These are phyloP conservation scores for Drosophila yakuba DNA, from an alignment of 1,140 invertebrate species.

Conservation along the genomic window DNA sequence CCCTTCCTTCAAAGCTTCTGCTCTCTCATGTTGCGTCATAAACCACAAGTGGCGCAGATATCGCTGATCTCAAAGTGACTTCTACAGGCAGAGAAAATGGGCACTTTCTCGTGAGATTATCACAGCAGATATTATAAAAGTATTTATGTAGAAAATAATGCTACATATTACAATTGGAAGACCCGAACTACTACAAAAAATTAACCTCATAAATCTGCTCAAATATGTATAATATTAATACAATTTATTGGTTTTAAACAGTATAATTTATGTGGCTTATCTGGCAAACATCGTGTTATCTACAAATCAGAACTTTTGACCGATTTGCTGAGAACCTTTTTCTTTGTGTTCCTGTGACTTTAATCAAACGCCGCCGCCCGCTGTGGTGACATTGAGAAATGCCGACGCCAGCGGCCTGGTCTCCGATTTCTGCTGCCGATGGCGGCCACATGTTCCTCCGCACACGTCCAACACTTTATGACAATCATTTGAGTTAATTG, in stretches of 20 bases:
- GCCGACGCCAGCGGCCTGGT: conserved; percentile 37
- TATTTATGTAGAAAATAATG: too few relatives aligned
- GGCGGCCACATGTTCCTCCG: conserved; percentile 42
- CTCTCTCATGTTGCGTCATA: conserved; percentile 60
- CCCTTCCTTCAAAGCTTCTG: neutral
- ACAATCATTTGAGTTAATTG: conserved; percentile 82
- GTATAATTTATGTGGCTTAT: too few relatives aligned
- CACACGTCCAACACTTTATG: conserved; percentile 71
- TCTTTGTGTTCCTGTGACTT: conserved; percentile 3
- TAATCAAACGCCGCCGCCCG: conserved; percentile 69
- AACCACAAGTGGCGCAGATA: conserved; percentile 59
- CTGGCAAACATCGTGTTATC: neutral
- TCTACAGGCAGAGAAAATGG: conserved; percentile 13
- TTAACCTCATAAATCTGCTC: too few relatives aligned
- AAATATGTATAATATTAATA: neutral
- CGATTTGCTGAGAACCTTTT: neutral
- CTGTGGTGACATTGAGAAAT: conserved; percentile 78
- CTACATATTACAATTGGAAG: too few relatives aligned
- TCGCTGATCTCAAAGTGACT: conserved; percentile 19
- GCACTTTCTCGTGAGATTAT: neutral
- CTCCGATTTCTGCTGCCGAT: conserved; percentile 31
- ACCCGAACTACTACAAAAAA: too few relatives aligned
- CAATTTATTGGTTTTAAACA: too few relatives aligned
- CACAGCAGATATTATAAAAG: too few relatives aligned
- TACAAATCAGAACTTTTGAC: neutral